Evolutionary conservation across 2,888 invertebrate species (phyloP).

Genomic region (Lasioglossum malachurum): DNA sequence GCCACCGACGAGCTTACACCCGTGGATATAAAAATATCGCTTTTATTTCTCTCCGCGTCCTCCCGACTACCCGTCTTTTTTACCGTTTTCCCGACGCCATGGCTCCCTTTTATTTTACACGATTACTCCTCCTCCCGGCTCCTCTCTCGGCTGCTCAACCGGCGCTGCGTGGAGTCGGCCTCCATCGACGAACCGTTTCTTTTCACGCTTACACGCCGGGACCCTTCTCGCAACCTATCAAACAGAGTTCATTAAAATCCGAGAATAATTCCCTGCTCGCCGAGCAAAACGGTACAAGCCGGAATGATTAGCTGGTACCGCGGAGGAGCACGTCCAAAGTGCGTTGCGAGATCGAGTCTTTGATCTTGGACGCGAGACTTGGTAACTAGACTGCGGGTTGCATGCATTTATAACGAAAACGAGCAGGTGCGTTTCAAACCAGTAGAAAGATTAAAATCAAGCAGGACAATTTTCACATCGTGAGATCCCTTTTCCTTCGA

Average conservation of each 20-base stretch:
- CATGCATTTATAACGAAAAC: not conserved
- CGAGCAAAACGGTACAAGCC: not conserved
- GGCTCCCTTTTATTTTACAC: constrained; percentile 29
- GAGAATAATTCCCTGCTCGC: constrained; percentile 4
- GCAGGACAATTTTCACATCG: not conserved
- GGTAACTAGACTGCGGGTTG: not conserved
- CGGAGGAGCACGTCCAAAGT: too few relatives aligned
- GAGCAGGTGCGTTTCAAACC: not conserved
- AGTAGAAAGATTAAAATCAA: not conserved
- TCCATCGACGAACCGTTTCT: constrained; percentile 9
- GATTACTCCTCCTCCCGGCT: constrained; percentile 24
- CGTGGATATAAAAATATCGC: constrained; percentile 83
- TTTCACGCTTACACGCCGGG: not conserved
- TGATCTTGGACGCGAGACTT: not conserved
- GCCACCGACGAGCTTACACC: constrained; percentile 78
- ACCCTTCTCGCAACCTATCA: not conserved
- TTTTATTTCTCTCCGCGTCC: constrained; percentile 74
- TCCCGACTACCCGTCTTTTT: constrained; percentile 42
- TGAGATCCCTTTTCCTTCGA: too few relatives aligned
- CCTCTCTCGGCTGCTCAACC: not conserved
- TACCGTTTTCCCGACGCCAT: constrained; percentile 28
- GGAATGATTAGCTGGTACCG: not conserved
- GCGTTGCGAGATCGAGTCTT: not conserved
- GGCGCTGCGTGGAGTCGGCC: not conserved
- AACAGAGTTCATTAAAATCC: not conserved